phyloP scores from a whole-genome alignment of 1,140 invertebrate genomes.

The Drosophila lowei region DNA sequence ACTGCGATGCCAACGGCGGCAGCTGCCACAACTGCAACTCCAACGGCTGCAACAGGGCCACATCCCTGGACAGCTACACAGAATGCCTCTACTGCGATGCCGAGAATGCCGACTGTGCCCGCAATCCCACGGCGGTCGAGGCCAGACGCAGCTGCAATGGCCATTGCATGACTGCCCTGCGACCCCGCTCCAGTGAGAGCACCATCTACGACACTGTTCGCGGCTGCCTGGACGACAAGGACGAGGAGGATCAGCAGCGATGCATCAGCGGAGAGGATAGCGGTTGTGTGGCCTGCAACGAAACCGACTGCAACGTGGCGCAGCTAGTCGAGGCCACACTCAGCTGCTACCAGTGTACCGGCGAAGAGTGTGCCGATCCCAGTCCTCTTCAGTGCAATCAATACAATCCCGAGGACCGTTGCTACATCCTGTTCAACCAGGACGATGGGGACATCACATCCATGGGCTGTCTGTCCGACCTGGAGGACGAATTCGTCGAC shows the following conservation, averaged over 20 bases:
- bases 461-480: constrained; percentile 60
- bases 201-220: constrained; percentile 47
- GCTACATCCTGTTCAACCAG: constrained; percentile 52
- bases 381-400: constrained; percentile 10
- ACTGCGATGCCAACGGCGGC: constrained; percentile 59
- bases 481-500: constrained; percentile 37
- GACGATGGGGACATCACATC: constrained; percentile 13
- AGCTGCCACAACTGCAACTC: constrained; percentile 78
- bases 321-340: constrained; percentile 11
- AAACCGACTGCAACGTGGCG: constrained; percentile 49
- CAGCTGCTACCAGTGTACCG: constrained; percentile 58
- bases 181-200: constrained; percentile 1
- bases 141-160: constrained; percentile 61
- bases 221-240: constrained; percentile 74
- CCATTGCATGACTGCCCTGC: constrained; percentile 69
- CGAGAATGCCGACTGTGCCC: constrained; percentile 46
- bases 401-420: constrained; percentile 48
- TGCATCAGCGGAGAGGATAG: constrained; percentile 46
- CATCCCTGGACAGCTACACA: constrained; percentile 34
- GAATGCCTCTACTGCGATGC: constrained; percentile 71
- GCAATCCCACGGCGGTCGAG: constrained; percentile 33
- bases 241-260: constrained; percentile 45
- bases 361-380: constrained; percentile 6
- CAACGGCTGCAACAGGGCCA: constrained; percentile 66
- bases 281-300: constrained; percentile 44